A percentile compares a stretch with the other conserved stretches of the same genome.
Evolutionary conservation across 2,888 invertebrate species (phyloP).

Genomic region (Nemoura dubitans): DNA sequence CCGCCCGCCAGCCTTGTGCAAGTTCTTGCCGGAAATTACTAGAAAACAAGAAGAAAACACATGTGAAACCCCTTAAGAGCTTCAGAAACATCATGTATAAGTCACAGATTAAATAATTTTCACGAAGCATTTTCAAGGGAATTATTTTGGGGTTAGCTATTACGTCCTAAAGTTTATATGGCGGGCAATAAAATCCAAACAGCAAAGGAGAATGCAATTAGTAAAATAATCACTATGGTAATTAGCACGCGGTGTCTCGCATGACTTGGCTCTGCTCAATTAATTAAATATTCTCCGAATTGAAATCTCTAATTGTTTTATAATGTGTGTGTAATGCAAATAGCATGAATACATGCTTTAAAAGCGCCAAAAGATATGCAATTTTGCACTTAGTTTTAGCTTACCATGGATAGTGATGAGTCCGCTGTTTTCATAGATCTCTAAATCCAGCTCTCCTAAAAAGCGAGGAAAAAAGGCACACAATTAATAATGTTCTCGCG

Average conservation of each 20-base stretch:
- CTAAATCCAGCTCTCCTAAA: constrained; percentile 60
- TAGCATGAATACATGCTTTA: no score
- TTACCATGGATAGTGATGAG: constrained; percentile 61
- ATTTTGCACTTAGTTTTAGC: constrained; percentile 44
- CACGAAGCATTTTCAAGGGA: not conserved
- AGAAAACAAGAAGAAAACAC: constrained; percentile 57
- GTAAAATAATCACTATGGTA: no score
- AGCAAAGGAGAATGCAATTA: no score
- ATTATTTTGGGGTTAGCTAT: not conserved
- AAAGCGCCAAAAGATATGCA: no score
- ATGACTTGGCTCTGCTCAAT: no score
- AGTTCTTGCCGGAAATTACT: constrained; percentile 82
- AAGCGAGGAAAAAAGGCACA: constrained; percentile 1
- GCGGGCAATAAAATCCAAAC: not conserved
- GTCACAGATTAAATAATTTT: not conserved
- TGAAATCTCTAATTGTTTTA: no score
- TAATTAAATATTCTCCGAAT: no score
- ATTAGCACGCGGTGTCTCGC: no score
- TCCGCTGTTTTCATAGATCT: constrained; percentile 57
- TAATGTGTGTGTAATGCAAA: no score
- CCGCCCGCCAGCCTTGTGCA: constrained; percentile 73
- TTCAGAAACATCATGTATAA: no score
- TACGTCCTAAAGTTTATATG: not conserved
- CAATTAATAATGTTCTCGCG: not conserved
- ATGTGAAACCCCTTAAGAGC: not conserved